Conservation (phyloP, 2,888 invertebrate species). For the Zaprionus obscuricornis region DNA sequence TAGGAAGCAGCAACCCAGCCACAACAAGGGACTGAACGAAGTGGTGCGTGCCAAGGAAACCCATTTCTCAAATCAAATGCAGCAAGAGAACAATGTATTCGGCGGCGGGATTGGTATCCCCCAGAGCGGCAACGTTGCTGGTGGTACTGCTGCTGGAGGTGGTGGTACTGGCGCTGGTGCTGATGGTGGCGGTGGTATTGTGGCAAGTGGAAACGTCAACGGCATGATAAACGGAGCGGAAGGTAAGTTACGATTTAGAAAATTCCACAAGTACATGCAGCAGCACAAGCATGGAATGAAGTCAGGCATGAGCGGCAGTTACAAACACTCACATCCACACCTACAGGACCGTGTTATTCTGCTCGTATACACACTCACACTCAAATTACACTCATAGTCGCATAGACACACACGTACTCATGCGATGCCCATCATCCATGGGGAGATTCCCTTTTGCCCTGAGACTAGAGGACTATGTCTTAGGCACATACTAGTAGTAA, state of each 20-base stretch:
- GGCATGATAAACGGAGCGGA: slow-evolving; percentile 80
- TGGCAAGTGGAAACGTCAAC: slow-evolving; percentile 76
- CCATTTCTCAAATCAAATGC: slow-evolving; percentile 82
- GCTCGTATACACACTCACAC: slow-evolving; percentile 25
- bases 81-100: slow-evolving; percentile 80
- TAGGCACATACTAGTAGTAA: slow-evolving; percentile 55
- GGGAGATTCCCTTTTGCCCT: slow-evolving; percentile 35
- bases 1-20: slow-evolving; percentile 77
- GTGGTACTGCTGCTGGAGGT: not conserved
- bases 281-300: slow-evolving; percentile 57
- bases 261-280: slow-evolving; percentile 67
- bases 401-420: slow-evolving; percentile 3
- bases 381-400: not conserved
- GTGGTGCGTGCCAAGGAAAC: slow-evolving; percentile 83
- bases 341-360: too few species aligned
- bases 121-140: slow-evolving; percentile 33
- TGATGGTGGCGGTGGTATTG: slow-evolving; percentile 37
- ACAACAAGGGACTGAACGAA: slow-evolving; percentile 83
- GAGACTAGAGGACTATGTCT: slow-evolving; percentile 51
- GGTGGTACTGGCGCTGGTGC: slow-evolving; percentile 19
- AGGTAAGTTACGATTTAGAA: slow-evolving; percentile 81
- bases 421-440: slow-evolving; percentile 15
- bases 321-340: slow-evolving; percentile 51
- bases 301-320: slow-evolving; percentile 64
- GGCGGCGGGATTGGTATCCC: slow-evolving; percentile 57